A percentile compares a stretch with the other conserved stretches of the same genome.
Conservation (phyloP, 2,113 vertebrate genomes). For the Daphoenositta chrysoptera region DNA sequence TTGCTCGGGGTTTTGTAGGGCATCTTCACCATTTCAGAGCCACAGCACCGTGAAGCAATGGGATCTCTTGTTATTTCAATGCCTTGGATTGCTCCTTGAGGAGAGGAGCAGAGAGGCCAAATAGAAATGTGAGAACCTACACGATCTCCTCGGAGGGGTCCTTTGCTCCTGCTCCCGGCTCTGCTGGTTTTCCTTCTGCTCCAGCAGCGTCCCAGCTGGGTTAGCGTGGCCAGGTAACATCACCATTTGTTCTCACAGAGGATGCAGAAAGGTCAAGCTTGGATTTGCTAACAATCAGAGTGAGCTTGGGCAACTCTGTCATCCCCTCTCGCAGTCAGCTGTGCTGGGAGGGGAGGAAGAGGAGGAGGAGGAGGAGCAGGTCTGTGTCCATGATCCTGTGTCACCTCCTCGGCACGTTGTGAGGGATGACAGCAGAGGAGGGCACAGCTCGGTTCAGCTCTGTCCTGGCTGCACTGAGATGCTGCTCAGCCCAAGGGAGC, state of each 20-base stretch:
- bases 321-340: accelerated
- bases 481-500: background rate
- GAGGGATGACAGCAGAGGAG: background rate
- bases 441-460: background rate
- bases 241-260: background rate
- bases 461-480: background rate
- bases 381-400: background rate
- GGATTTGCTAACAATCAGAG: background rate
- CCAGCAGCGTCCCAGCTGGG: background rate
- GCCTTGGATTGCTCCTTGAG: background rate
- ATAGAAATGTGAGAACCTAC: background rate
- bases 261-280: slow-evolving; percentile 9
- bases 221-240: background rate
- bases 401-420: accelerated
- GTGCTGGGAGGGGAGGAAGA: background rate
- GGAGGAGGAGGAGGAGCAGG: background rate
- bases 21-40: background rate
- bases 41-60: background rate
- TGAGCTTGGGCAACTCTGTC: background rate
- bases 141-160: background rate
- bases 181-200: background rate
- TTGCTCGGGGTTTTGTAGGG: background rate
- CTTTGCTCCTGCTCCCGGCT: background rate
- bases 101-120: background rate
- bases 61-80: background rate